Evolutionary conservation across 2,888 invertebrate genomes (phyloP), one percentile per base, ranked within the genome.

Genomic region (Philhelius pedissequus): DNA sequence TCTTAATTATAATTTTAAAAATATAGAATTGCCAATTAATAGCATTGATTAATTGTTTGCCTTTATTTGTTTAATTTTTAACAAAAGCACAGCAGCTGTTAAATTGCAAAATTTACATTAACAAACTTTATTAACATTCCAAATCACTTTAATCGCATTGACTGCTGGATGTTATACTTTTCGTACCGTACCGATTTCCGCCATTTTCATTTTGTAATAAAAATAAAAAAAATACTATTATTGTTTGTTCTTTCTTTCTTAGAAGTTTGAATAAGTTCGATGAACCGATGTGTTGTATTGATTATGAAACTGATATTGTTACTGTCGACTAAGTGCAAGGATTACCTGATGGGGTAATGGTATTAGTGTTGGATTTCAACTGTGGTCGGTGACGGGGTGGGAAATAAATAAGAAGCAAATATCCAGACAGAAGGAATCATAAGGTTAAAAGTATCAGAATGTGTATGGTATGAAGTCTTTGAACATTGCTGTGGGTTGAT

Each of bases 281-380:
- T 40, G 82, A 82, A 82, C 82, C 25, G 68, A 13, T 75, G 58
- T 66, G 30, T 66, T 60, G 60, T 82, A 77, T 64, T 32, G 64
- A 52, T 82, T 73, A 54, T 32, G 70, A 70, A 45, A 48, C 2
- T 40, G 50, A 74, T 68, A 68, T 78, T 35, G 56, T 48, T 62
- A 66, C 62, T 64, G 38, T 22, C 43, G 27, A 27, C 25, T 11
- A 32, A 56, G 43, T 68, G 48, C 50, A 52, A 15, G 35, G 35
- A 62, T 66, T 73, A 50, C 54, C 54, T 60, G 38, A 38, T 25
- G 5, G 5, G n/a, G n/a, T 62, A 73, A 68, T 71, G 54, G 45
- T 18, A 54, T 75, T 50, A 38, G 45, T 68, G 60, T 79, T 52
- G 43, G 60, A 43, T 62, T 43, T 60, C 60, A 48, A 45, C 13